phyloP scores from a whole-genome alignment of 2,113 vertebrate species.

The Gallinago paraguaiae region DNA sequence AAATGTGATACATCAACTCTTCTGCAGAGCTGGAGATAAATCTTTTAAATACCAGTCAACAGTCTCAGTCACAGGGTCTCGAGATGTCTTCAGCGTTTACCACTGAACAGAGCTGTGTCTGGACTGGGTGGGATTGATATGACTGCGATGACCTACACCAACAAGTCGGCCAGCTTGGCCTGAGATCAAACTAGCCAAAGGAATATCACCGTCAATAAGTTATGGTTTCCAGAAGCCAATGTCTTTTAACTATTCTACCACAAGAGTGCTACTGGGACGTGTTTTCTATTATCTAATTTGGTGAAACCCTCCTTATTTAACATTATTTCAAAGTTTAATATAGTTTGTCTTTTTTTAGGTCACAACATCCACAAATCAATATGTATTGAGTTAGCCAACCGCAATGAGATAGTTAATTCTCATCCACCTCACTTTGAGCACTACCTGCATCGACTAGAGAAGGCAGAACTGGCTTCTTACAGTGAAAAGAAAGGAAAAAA shows the following conservation, averaged over 20 bases:
- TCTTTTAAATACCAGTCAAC: neutral
- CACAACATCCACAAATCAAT: constrained; percentile 45
- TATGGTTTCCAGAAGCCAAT: neutral
- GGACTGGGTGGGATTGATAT: neutral
- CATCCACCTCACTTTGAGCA: neutral
- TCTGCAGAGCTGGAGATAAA: neutral
- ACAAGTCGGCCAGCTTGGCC: neutral
- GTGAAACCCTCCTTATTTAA: neutral
- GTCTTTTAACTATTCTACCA: neutral
- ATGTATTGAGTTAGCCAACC: constrained; percentile 31
- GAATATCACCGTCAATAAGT: neutral
- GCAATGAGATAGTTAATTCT: neutral
- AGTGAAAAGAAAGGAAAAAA: neutral
- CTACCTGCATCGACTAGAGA: neutral
- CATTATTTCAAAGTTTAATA: constrained; percentile 3
- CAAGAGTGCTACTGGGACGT: neutral
- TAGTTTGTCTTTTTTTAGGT: neutral
- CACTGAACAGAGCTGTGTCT: neutral
- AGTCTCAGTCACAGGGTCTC: neutral
- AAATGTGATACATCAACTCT: neutral
- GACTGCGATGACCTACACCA: neutral
- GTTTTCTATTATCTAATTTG: neutral
- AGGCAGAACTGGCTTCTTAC: neutral
- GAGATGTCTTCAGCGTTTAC: neutral
- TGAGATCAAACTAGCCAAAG: neutral